Base-by-base conservation (phyloP, 2,888 invertebrate species). In the Diarsia mendica region DNA sequence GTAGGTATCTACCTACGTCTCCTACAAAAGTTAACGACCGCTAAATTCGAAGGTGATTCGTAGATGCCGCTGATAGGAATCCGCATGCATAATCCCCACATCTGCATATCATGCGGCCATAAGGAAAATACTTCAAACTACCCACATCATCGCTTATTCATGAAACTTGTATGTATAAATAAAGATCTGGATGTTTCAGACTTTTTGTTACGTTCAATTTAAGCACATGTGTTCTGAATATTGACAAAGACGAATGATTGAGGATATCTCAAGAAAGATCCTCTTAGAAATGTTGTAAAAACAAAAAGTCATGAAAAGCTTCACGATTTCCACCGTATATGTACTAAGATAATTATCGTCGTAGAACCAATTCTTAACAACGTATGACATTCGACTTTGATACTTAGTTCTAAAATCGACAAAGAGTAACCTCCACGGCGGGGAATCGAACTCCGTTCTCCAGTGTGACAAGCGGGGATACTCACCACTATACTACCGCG, bases 401-500 rank as follows among this genome's bases (percentile, higher is more conserved):
- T 28, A n/a, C n/a, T n/a, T n/a, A n/a, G n/a, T n/a, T n/a, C n/a
- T n/a, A 28, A 28, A 28, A 28, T 28, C 28, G 28, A 28, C 28
- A 28, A 28, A 28, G 2, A 28, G 28, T 28, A 28, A 28, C 28
- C 28, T 28, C 28, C 28, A 28, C 94, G 94, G 95, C 96, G 95
- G 95, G 95, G 95, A 96, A 96, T 96, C 95, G 95, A 96, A 96
- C 96, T 95, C 95, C 95, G 95, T 95, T 96, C 95, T 96, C 95
- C 95, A 95, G 95, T 95, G 96, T 95, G 96, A 96, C 95, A 95
- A 96, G 95, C 95, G 95, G 95, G 95, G 94, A 95, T 95, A 96
- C 95, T 96, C 83, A 95, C 96, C 95, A 95, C 95, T 96, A 96
- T 95, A 95, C 95, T 95, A 96, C 95, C 95, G 95, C 95, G 93